Base-by-base conservation (phyloP, 2,113 vertebrate genomes). In the Sander lucioperca region DNA sequence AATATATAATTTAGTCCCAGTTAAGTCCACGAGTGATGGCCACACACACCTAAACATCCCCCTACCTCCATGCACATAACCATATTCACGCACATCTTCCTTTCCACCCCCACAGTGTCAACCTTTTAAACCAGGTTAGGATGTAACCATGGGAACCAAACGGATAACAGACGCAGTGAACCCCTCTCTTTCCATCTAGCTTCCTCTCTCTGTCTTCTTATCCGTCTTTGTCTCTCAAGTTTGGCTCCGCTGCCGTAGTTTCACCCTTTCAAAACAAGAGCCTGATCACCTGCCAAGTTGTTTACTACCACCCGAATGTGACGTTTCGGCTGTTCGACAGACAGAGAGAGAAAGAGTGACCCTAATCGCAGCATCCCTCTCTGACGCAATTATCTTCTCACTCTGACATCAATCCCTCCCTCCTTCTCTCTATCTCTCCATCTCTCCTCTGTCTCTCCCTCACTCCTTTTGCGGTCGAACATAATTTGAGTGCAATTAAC, bases 401-500 rank as follows among this genome's bases (percentile, higher is more conserved):
- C 85, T 82, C 83, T 77, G 84, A 86, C 83, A 92, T 91, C 91
- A 79, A 89, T 91, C 90, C 86, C 82, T 90, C 88, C 84, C 80
- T 92, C 86, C 85, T 56, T 91, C 70, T 58, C 76, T 89, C 84
- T 81, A 78, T 89, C 85, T 86, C 80, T 83, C 78, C 27, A 61
- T 86, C 85, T 85, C 87, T 48, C 82, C 82, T 89, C 87, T 75
- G 59, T 91, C 85, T 71, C 91, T 94, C 92, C 89, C 89, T 93
- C 91, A 74, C 91, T 93, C 89, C 93, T 92, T 92, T 93, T 79
- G 89, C 92, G 94, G 94, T 95, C 94, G 93, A 95, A 95, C 94
- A 94, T 95, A 96, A 96, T 96, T 96, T 96, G 94, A 96, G 95
- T 95, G 95, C 95, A 95, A 95, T 95, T 96, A 95, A 96, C 94